These are phyloP conservation scores for Lamellibrachia satsuma DNA, from an alignment of 2,888 invertebrate genomes.

Conservation along the genomic window DNA sequence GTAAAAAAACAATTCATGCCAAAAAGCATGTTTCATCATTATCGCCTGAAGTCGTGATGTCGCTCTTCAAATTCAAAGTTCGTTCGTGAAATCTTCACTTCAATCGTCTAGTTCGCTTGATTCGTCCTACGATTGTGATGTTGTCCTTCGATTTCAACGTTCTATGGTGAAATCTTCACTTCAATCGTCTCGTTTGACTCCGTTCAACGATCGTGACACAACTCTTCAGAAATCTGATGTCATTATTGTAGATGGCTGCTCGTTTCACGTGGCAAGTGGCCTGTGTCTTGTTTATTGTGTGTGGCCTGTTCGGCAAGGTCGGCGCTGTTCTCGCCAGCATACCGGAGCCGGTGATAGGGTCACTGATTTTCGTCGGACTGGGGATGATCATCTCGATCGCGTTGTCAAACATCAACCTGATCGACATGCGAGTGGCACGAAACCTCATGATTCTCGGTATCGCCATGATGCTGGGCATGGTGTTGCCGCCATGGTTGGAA, in stretches of 20 bases:
- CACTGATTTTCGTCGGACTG: conserved; percentile 31
- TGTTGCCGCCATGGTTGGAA: conserved; percentile 31
- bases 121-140: too few species aligned
- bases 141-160: too few species aligned
- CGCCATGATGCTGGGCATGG: conserved; percentile 27
- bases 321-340: conserved; percentile 39
- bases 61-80: too few species aligned
- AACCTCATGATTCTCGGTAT: conserved; percentile 30
- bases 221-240: neutral
- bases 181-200: too few species aligned
- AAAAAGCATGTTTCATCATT: too few species aligned
- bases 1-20: too few species aligned
- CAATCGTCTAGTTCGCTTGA: too few species aligned
- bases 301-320: conserved; percentile 37
- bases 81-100: too few species aligned
- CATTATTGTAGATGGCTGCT: conserved; percentile 27
- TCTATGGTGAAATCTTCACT: too few species aligned
- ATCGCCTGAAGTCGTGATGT: too few species aligned
- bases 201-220: too few species aligned
- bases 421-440: conserved; percentile 22
- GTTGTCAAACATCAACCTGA: conserved; percentile 24
- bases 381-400: conserved; percentile 30
- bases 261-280: conserved; percentile 30
- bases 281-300: conserved; percentile 31
- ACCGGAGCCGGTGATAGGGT: conserved; percentile 36